phyloP scores from a whole-genome alignment of 64 coral and sea anemone species.

The Porites australiensis region DNA sequence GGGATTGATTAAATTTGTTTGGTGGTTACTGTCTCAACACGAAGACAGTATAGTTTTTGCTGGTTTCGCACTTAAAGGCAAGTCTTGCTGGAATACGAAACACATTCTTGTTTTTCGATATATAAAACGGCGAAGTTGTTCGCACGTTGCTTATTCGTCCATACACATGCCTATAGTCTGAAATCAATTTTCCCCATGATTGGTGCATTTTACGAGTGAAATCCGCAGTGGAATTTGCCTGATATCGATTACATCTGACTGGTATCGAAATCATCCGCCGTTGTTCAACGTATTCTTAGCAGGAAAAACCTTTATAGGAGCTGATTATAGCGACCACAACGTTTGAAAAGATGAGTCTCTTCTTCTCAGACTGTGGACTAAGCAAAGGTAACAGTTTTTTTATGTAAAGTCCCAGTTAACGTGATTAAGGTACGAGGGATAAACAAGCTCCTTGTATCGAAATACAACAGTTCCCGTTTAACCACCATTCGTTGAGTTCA shows the following conservation, averaged over 20 bases:
- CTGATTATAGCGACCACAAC: no score
- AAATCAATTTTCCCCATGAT: slow-evolving; percentile 12
- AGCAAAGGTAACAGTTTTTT: slow-evolving; percentile 2
- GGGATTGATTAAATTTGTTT: background rate
- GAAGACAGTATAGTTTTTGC: background rate
- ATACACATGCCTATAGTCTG: background rate
- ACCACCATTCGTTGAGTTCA: no score
- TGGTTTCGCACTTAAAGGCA: background rate
- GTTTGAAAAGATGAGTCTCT: slow-evolving; percentile 25
- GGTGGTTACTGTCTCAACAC: background rate
- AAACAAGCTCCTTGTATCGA: no score
- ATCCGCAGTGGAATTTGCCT: background rate
- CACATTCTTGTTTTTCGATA: background rate
- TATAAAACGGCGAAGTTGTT: background rate
- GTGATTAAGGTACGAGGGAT: no score
- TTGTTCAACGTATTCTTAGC: background rate
- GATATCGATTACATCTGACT: slow-evolving; percentile 34
- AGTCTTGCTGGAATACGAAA: background rate
- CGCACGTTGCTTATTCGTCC: background rate
- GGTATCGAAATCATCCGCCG: no score
- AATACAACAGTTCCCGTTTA: no score
- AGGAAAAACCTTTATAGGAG: background rate
- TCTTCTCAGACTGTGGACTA: slow-evolving; percentile 32
- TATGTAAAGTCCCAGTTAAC: background rate
- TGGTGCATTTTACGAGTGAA: background rate